These are phyloP conservation scores for Sarcophaga subvicina DNA, from an alignment of 2,888 invertebrate species.

Conservation along the genomic window DNA sequence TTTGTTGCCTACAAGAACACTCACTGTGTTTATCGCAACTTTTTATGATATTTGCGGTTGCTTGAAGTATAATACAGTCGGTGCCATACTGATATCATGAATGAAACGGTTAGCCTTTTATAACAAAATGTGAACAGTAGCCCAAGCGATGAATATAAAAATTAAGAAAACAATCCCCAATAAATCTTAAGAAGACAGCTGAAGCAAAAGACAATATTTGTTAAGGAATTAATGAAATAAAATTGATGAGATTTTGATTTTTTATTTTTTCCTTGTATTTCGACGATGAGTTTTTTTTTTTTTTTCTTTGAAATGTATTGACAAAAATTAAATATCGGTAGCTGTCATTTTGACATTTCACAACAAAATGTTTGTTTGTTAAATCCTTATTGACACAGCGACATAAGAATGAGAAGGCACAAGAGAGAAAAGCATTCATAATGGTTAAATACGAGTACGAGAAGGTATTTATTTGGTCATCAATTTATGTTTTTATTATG, in stretches of 20 bases:
- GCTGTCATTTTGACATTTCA: constrained; percentile 53
- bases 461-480: constrained; percentile 50
- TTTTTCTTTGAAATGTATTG: constrained; percentile 44
- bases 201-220: constrained; percentile 44
- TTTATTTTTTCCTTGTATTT: not conserved
- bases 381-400: constrained; percentile 39
- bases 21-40: constrained; percentile 41
- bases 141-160: not conserved
- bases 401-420: not conserved
- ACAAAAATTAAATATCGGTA: constrained; percentile 57
- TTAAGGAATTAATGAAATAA: constrained; percentile 43
- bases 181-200: constrained; percentile 63
- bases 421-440: constrained; percentile 33
- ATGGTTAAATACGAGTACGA: constrained; percentile 25
- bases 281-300: constrained; percentile 13
- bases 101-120: constrained; percentile 38
- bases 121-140: constrained; percentile 49
- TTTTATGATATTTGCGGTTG: constrained; percentile 28
- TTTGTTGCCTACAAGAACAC: not conserved
- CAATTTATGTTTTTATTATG: not conserved
- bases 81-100: not conserved
- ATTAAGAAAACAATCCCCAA: constrained; percentile 52
- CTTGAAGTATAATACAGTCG: constrained; percentile 21
- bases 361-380: constrained; percentile 45
- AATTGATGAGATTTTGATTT: constrained; percentile 46